Conservation (phyloP, 2,797 vertebrate species). For the Melanitta fusca region DNA sequence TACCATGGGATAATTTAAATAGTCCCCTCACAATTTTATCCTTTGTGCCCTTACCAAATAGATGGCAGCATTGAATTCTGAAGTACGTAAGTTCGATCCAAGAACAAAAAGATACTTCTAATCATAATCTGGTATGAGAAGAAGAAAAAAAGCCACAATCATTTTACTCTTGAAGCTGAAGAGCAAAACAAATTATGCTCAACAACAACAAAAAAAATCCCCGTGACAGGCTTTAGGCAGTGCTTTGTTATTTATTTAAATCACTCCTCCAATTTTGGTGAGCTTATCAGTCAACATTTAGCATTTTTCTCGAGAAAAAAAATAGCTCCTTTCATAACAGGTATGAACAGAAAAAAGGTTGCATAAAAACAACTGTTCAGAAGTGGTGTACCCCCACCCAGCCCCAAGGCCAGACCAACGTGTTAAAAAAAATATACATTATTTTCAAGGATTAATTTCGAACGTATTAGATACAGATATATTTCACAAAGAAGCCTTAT, state of each 20-base stretch:
- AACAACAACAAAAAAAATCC: background rate
- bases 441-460: background rate
- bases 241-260: background rate
- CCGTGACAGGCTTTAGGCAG: background rate
- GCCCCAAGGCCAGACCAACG: background rate
- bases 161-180: constrained; percentile 38
- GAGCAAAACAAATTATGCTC: background rate
- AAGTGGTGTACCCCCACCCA: background rate
- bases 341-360: background rate
- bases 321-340: background rate
- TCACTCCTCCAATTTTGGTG: background rate
- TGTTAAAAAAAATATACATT: background rate
- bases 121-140: constrained; percentile 87
- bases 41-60: constrained; percentile 90
- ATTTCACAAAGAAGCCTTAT: background rate
- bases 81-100: constrained; percentile 99
- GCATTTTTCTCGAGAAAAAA: background rate
- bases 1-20: background rate
- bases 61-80: constrained; percentile 99
- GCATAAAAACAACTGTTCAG: background rate
- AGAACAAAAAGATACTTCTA: constrained; percentile 99
- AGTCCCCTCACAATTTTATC: background rate
- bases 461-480: background rate
- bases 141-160: constrained; percentile 38
- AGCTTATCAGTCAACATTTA: background rate